Base-by-base conservation (phyloP, 2,888 invertebrate genomes). In the Sicus ferrugineus region DNA sequence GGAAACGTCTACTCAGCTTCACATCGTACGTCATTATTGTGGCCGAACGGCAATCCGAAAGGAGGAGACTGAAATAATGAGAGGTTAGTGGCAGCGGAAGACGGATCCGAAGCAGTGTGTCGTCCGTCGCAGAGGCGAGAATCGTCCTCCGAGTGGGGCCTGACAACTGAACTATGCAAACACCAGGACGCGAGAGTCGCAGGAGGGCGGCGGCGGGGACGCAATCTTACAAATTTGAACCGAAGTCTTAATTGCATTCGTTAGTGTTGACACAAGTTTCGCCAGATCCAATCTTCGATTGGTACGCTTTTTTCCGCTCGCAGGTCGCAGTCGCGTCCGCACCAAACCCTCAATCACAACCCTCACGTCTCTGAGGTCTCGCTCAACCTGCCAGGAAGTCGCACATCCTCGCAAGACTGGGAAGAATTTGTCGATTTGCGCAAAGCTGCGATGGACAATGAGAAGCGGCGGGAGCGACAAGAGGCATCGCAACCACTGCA, bases 241-340 rank as follows among this genome's bases (percentile, higher is more conserved):
- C 34, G 46, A 14, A 38, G 6, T 30, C 48, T 58, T 67, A 67
- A 67, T 67, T 67, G 67, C 67, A 48, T 31, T 58, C 67, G 67
- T 67, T 56, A 54, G 59, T 67, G 67, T 67, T 58, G 58, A 67
- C 67, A 59, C 31, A 58, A 31, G 67, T 67, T 67, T 16, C 59
- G 31, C 46, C 23, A 26, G 30, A 46, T 42, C 28, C 66, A 46
- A 56, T 46, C 42, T 56, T 19, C 56, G 26, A 28, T 23, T 31
- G 21, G n/a, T 42, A 54, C 42, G 19, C 42, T 16, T 38, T 61
- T 23, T 42, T 38, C 23, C 56, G 56, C 6, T 19, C 6, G 56
- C 28, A 30, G 16, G 11, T 19, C 11, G 59, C 31, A 21, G 31
- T 21, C 6, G 34, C 11, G 38, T n/a, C 9, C 42, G 23, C 28